These are phyloP conservation scores for Apistogramma diplotaenia DNA, from an alignment of 2,113 vertebrate genomes.

Conservation along the genomic window DNA sequence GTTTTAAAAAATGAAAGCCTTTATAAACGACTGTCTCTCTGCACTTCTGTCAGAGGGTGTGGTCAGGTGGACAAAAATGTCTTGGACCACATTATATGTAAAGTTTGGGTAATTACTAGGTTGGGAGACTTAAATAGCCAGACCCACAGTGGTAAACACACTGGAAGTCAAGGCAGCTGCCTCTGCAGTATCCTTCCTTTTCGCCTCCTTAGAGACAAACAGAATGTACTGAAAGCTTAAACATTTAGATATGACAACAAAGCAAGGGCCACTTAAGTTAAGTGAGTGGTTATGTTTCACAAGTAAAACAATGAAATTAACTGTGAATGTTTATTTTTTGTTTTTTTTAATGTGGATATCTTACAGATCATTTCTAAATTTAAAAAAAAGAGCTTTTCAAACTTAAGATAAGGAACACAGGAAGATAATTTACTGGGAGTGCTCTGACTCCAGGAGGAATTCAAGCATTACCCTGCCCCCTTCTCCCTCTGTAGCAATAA, in stretches of 20 bases:
- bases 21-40: background rate
- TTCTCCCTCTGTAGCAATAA: background rate
- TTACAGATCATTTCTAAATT: background rate
- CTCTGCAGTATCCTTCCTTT: conserved; percentile 29
- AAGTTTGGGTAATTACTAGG: conserved; percentile 71
- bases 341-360: background rate
- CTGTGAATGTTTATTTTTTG: background rate
- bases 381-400: background rate
- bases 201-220: conserved; percentile 41
- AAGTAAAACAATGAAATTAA: background rate
- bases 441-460: background rate
- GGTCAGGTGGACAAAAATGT: conserved; percentile 70
- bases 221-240: conserved; percentile 28
- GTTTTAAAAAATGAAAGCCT: background rate
- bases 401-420: background rate
- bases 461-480: background rate
- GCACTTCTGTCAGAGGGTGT: conserved; percentile 57
- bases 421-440: background rate
- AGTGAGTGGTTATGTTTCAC: background rate
- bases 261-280: background rate
- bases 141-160: conserved; percentile 67
- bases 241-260: conserved; percentile 24
- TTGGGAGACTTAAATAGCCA: conserved; percentile 72
- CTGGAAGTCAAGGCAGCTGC: conserved; percentile 46
- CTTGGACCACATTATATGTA: conserved; percentile 71